Evolutionary conservation across 2,113 vertebrate genomes (phyloP).

Genomic region (Cercocebus atys): DNA sequence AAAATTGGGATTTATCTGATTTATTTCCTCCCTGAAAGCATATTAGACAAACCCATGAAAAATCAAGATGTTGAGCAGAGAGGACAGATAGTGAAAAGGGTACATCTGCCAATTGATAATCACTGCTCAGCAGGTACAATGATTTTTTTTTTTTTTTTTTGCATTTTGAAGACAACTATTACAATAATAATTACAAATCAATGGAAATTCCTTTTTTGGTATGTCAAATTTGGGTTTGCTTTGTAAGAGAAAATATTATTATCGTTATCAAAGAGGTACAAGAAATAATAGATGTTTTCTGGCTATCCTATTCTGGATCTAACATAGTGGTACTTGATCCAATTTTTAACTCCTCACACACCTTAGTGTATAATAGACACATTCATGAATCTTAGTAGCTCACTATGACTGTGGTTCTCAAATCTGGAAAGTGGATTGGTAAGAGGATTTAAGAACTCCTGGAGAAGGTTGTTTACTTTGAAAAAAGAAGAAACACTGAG

Average conservation of each 20-base stretch:
- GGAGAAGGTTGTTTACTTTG: neutral
- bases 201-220: neutral
- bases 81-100: neutral
- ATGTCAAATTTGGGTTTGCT: neutral
- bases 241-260: neutral
- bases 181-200: neutral
- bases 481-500: neutral
- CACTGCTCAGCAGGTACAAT: neutral
- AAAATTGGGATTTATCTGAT: neutral
- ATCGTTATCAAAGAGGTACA: neutral
- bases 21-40: neutral
- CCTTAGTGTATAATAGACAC: neutral
- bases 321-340: neutral
- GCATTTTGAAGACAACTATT: neutral
- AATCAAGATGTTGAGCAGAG: neutral
- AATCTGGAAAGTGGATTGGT: neutral
- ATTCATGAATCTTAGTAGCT: constrained; percentile 23
- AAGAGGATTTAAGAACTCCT: neutral
- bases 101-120: neutral
- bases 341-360: neutral
- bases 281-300: neutral
- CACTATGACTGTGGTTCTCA: neutral
- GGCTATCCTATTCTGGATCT: neutral
- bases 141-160: neutral
- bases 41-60: neutral